These are phyloP conservation scores for Pollimyrus isidori DNA, from an alignment of 2,113 vertebrate species.

Conservation along the genomic window DNA sequence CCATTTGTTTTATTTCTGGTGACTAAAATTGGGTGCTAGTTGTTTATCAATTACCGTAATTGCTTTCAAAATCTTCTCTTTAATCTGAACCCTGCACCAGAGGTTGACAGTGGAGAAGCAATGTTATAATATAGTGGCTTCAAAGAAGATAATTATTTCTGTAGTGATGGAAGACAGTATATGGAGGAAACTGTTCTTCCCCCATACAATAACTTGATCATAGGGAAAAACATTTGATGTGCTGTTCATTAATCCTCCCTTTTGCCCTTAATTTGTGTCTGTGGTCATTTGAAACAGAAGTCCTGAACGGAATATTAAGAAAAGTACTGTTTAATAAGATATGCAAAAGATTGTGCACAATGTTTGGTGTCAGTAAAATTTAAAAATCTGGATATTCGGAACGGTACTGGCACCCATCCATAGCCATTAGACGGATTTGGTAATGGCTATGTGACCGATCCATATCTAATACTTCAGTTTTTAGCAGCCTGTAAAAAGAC, in stretches of 20 bases:
- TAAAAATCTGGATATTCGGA: too few relatives aligned
- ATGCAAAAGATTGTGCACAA: not conserved
- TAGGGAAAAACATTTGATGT: not conserved
- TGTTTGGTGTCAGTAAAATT: not conserved
- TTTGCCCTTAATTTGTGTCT: not conserved
- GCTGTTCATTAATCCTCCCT: not conserved
- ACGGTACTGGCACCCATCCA: too few relatives aligned
- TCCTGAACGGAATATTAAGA: not conserved
- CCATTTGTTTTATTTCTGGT: constrained; percentile 18
- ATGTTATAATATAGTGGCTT: not conserved
- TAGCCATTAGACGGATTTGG: too few relatives aligned
- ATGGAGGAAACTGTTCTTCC: not conserved
- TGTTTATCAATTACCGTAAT: constrained; percentile 16
- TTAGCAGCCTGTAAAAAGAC: too few relatives aligned
- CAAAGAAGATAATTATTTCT: not conserved
- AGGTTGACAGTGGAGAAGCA: not conserved
- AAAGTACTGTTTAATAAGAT: not conserved
- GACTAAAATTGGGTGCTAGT: not conserved
- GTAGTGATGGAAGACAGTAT: not conserved
- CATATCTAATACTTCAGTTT: too few relatives aligned
- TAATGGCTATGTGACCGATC: too few relatives aligned
- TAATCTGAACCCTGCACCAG: not conserved
- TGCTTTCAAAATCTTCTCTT: not conserved
- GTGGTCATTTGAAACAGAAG: not conserved
- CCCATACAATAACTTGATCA: not conserved